These are phyloP conservation scores for Serrognathus titanus DNA, from an alignment of 2,888 invertebrate genomes.

Conservation along the genomic window DNA sequence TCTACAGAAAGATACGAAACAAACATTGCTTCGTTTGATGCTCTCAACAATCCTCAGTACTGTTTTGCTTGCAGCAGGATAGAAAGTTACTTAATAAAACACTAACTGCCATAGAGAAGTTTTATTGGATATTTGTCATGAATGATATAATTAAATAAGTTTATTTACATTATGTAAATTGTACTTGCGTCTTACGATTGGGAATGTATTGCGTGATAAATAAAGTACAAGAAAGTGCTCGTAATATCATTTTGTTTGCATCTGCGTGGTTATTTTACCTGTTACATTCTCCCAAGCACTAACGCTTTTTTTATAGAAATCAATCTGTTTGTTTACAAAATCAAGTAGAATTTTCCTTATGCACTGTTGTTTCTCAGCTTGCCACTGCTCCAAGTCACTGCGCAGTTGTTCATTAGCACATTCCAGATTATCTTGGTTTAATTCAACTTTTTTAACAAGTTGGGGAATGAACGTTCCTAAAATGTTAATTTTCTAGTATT, in stretches of 20 bases:
- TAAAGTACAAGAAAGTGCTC: slow-evolving; percentile 1
- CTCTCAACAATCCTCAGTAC: slow-evolving; percentile 22
- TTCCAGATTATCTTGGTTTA: slow-evolving; percentile 60
- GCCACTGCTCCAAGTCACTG: slow-evolving; percentile 67
- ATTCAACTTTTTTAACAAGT: slow-evolving; percentile 52
- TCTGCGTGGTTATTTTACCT: slow-evolving; percentile 25
- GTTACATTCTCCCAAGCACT: slow-evolving; percentile 55
- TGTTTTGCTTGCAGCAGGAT: slow-evolving; percentile 38
- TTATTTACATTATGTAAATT: slow-evolving; percentile 15
- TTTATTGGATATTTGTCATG: slow-evolving; percentile 9
- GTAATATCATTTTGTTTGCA: slow-evolving; percentile 16
- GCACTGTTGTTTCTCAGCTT: slow-evolving; percentile 60
- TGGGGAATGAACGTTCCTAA: slow-evolving; percentile 51
- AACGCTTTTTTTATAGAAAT: slow-evolving; percentile 60
- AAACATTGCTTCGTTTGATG: slow-evolving; percentile 22
- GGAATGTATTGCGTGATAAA: slow-evolving; percentile 2
- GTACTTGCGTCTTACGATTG: slow-evolving; percentile 11
- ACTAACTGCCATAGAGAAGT: background rate
- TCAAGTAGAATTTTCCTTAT: slow-evolving; percentile 59
- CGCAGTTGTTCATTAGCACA: slow-evolving; percentile 67
- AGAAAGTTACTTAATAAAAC: slow-evolving; percentile 16
- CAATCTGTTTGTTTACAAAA: slow-evolving; percentile 63
- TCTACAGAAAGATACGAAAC: slow-evolving; percentile 28
- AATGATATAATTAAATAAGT: background rate
- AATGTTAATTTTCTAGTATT: slow-evolving; percentile 30